A percentile compares a stretch with the other conserved stretches of the same genome.
phyloP scores from a whole-genome alignment of 2,888 invertebrate genomes.

The Nomada flava region DNA sequence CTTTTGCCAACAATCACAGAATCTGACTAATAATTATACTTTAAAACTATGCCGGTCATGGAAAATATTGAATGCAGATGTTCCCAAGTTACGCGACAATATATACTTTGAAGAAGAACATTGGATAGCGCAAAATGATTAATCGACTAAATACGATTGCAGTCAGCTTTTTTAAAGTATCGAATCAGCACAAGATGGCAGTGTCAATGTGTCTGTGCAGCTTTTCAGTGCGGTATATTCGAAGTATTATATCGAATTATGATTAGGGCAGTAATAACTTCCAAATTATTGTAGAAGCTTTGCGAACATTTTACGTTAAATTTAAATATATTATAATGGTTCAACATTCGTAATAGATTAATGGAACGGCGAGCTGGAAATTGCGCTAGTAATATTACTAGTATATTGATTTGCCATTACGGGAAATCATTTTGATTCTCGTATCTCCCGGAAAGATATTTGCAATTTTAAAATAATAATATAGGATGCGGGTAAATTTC shows the following conservation, averaged over 20 bases:
- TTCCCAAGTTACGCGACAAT: not conserved
- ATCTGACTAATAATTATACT: slow-evolving; percentile 4
- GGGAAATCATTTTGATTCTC: not conserved
- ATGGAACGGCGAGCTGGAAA: not conserved
- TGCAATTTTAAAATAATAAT: not conserved
- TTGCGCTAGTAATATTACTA: not conserved
- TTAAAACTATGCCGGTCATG: not conserved
- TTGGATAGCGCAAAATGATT: slow-evolving; percentile 18
- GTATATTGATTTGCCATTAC: not conserved
- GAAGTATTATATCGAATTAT: not conserved
- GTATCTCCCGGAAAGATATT: not conserved
- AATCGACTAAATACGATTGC: slow-evolving; percentile 20
- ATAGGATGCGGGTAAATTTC: not conserved
- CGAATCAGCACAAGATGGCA: slow-evolving; percentile 46
- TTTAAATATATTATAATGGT: not conserved
- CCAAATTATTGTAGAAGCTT: not conserved
- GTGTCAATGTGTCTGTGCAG: slow-evolving; percentile 13
- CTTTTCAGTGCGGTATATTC: slow-evolving; percentile 20
- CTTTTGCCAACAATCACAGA: slow-evolving; percentile 3
- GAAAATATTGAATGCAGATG: slow-evolving; percentile 28
- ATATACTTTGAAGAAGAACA: slow-evolving; percentile 2
- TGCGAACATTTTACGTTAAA: not conserved
- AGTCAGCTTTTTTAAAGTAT: slow-evolving; percentile 23
- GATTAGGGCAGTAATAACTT: not conserved
- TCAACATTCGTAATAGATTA: not conserved